Percentiles rank a stretch among this genome's conserved stretches.
Evolutionary conservation across 2,797 vertebrate species (phyloP).

Genomic region (Sebastes trivittatus): DNA sequence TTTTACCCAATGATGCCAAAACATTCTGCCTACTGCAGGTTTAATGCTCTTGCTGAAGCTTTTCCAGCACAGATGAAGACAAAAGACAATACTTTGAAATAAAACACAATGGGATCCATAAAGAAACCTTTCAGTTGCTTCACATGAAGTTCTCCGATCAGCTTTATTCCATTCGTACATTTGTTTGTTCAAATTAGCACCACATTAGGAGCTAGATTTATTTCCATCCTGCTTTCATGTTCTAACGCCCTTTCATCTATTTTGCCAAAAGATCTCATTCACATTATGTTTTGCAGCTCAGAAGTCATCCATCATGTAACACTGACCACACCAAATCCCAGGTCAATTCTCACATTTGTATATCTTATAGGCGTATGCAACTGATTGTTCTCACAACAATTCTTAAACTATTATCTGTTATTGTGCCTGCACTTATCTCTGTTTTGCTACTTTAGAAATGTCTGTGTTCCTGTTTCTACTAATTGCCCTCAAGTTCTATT

Average conservation of each 20-base stretch:
- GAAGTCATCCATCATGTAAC: slow-evolving; percentile 24
- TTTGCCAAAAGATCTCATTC: slow-evolving; percentile 1
- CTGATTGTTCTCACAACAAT: neutral
- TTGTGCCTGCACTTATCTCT: slow-evolving; percentile 9
- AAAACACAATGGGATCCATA: neutral
- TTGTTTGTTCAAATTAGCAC: slow-evolving; percentile 40
- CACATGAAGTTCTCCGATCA: neutral
- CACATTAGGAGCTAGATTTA: slow-evolving; percentile 12
- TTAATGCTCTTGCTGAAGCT: neutral
- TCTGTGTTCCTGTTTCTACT: neutral
- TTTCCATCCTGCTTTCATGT: slow-evolving; percentile 7
- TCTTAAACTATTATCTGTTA: neutral
- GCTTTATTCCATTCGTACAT: neutral
- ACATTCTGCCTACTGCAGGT: too few species aligned
- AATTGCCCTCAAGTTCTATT: slow-evolving; percentile 3
- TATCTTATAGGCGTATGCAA: neutral
- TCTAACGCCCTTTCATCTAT: neutral
- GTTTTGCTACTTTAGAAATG: slow-evolving; percentile 13
- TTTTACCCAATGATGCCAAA: too few species aligned
- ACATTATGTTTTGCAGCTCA: slow-evolving; percentile 16
- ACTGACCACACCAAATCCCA: slow-evolving; percentile 8
- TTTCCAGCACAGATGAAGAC: slow-evolving; percentile 3
- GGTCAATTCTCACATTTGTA: neutral
- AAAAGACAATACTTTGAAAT: neutral
- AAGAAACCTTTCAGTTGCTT: slow-evolving; percentile 9